Evolutionary conservation across 2,113 vertebrate genomes (phyloP).

Genomic region (Oxyura jamaicensis): DNA sequence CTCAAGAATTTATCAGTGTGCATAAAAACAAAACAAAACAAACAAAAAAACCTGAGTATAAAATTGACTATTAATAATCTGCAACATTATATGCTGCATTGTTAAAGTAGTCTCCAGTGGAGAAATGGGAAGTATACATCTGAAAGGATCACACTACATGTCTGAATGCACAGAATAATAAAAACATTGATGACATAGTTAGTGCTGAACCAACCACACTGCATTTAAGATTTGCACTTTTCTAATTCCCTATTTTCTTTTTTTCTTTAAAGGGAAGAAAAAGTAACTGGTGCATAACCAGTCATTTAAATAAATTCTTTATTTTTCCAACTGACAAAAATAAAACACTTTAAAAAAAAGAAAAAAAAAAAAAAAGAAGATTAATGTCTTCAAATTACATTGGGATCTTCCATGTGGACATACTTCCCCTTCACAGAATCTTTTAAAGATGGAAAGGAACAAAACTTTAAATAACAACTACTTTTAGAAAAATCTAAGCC

Average conservation of each 20-base stretch:
- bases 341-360: not conserved
- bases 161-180: not conserved
- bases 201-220: not conserved
- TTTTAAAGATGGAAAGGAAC: not conserved
- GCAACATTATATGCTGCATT: not conserved
- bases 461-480: not conserved
- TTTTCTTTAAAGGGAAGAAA: not conserved
- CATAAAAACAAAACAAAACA: not conserved
- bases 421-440: not conserved
- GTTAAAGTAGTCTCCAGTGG: not conserved
- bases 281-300: not conserved
- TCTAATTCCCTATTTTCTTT: fast-evolving
- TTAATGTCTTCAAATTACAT: not conserved
- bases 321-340: not conserved
- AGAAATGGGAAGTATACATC: too few relatives aligned
- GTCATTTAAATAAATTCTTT: not conserved
- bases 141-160: not conserved
- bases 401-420: not conserved
- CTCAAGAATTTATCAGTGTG: not conserved
- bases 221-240: not conserved
- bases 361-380: not conserved
- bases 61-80: not conserved
- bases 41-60: not conserved
- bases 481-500: not conserved
- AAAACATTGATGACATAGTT: not conserved